Evolutionary conservation across 2,797 vertebrate genomes (phyloP).

Genomic region (Centroberyx gerrardi): DNA sequence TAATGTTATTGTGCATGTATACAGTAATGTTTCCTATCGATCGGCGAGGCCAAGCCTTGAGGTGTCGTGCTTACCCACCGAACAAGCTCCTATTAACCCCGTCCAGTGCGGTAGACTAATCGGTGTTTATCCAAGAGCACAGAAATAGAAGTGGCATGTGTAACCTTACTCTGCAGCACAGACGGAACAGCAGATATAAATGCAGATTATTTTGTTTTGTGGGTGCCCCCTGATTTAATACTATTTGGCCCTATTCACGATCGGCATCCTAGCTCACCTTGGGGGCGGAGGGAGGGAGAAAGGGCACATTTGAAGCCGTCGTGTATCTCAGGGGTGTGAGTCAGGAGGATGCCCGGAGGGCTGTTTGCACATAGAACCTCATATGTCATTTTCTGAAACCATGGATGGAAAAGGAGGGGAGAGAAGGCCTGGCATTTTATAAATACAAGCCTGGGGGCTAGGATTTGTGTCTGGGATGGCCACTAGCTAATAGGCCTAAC

Average conservation of each 20-base stretch:
- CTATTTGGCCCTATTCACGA: constrained; percentile 70
- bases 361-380: constrained; percentile 81
- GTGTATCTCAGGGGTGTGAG: constrained; percentile 54
- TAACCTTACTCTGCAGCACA: constrained; percentile 67
- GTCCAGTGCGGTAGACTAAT: constrained; percentile 69
- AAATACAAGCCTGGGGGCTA: constrained; percentile 57
- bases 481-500: constrained; percentile 62
- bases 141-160: constrained; percentile 76
- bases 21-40: constrained; percentile 77
- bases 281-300: constrained; percentile 57
- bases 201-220: constrained; percentile 79
- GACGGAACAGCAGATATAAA: constrained; percentile 62
- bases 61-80: constrained; percentile 67
- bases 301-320: constrained; percentile 70
- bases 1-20: constrained; percentile 66
- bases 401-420: constrained; percentile 68
- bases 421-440: constrained; percentile 53
- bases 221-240: constrained; percentile 73
- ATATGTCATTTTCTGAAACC: constrained; percentile 76
- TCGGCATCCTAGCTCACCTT: constrained; percentile 59
- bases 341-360: constrained; percentile 64
- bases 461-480: constrained; percentile 67
- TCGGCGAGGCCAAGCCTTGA: constrained; percentile 70
- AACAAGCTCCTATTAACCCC: constrained; percentile 81
- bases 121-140: constrained; percentile 78